These are phyloP conservation scores for Epizoanthus ramosus DNA, from an alignment of 92 coral and sea anemone species.

Conservation along the genomic window DNA sequence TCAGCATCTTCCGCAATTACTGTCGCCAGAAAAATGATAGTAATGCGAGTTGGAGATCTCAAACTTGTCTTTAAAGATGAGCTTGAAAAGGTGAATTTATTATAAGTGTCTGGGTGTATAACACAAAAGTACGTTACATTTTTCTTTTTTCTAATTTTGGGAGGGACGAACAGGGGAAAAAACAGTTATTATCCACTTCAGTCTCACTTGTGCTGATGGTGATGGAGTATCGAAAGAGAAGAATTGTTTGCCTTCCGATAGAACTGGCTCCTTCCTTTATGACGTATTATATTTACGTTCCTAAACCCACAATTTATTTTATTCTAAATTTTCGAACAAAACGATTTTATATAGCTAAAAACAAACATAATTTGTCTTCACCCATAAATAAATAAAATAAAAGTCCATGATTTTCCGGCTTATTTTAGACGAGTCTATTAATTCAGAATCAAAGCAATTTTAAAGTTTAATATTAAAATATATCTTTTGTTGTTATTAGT, in stretches of 20 bases:
- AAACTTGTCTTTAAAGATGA: slow-evolving; percentile 9
- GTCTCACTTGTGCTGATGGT: neutral
- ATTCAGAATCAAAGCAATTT: neutral
- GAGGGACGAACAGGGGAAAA: neutral
- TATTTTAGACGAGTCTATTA: neutral
- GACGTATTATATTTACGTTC: neutral
- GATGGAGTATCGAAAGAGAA: neutral
- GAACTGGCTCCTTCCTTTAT: neutral
- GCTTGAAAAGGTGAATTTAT: neutral
- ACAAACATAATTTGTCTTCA: neutral
- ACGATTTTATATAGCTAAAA: neutral
- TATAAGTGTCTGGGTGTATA: neutral
- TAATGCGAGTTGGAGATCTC: neutral
- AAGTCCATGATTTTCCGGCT: neutral
- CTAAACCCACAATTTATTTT: neutral
- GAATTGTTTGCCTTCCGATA: neutral
- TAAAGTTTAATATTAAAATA: neutral
- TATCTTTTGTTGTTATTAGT: neutral
- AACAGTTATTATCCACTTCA: neutral
- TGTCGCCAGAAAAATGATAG: slow-evolving; percentile 21
- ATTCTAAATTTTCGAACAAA: neutral
- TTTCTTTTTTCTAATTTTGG: neutral
- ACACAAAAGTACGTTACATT: neutral
- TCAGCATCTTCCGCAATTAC: slow-evolving; percentile 24
- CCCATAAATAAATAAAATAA: neutral